Evolutionary conservation across 2,113 vertebrate genomes (phyloP).

Genomic region (Mobula birostris): DNA sequence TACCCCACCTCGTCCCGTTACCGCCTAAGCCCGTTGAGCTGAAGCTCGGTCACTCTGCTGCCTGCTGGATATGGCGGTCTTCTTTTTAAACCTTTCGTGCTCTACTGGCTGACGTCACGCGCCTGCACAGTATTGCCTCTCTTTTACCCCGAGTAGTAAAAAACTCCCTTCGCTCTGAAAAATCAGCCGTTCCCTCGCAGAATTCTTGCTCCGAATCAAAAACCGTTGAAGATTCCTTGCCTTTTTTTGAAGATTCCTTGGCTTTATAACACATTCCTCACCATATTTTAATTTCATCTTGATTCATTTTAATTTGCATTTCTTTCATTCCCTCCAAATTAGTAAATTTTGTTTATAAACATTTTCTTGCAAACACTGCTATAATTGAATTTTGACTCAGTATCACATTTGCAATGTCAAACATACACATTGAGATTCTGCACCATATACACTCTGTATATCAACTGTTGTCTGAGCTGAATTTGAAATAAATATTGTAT

Average conservation of each 20-base stretch:
- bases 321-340: neutral
- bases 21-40: too few relatives aligned
- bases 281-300: neutral
- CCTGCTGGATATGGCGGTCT: too few relatives aligned
- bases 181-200: too few relatives aligned
- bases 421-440: neutral
- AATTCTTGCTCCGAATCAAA: too few relatives aligned
- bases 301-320: neutral
- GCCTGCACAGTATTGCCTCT: too few relatives aligned
- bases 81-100: too few relatives aligned
- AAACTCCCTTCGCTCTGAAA: too few relatives aligned
- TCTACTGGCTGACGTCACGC: too few relatives aligned
- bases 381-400: neutral
- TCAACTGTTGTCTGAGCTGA: conserved; percentile 14
- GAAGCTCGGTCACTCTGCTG: too few relatives aligned
- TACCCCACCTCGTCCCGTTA: too few relatives aligned
- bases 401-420: neutral
- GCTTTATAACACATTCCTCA: neutral
- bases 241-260: neutral
- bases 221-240: too few relatives aligned
- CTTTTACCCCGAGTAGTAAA: too few relatives aligned
- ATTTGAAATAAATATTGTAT: conserved; percentile 10
- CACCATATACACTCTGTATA: neutral
- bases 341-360: neutral
- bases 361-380: neutral